Evolutionary conservation across 2,888 invertebrate genomes (phyloP).

Genomic region (Drosophila fulvimacula): DNA sequence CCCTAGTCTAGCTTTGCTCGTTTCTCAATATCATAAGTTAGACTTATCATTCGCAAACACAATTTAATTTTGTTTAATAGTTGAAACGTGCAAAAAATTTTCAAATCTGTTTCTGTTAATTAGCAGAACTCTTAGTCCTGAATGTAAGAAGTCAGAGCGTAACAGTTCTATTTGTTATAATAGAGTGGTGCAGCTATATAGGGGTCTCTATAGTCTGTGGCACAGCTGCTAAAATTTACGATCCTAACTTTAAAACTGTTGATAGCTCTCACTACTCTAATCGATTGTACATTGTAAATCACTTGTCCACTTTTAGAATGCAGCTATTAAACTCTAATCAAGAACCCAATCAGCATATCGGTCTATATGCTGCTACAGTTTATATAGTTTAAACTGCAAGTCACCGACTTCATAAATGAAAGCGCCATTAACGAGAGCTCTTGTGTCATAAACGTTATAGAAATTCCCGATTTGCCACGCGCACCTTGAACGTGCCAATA

Average conservation of each 20-base stretch:
- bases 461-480: neutral
- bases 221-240: neutral
- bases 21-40: too few species aligned
- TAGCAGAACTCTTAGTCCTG: too few species aligned
- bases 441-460: neutral
- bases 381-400: neutral
- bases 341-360: neutral
- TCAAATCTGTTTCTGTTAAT: neutral
- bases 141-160: too few species aligned
- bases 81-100: neutral
- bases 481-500: neutral
- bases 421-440: neutral
- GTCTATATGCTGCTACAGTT: neutral
- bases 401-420: neutral
- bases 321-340: neutral
- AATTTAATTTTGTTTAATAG: neutral
- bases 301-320: neutral
- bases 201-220: too few species aligned
- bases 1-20: too few species aligned
- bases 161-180: too few species aligned
- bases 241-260: neutral
- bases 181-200: too few species aligned
- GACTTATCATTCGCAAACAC: too few species aligned
- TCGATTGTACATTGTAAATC: neutral
- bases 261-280: too few species aligned